Percentiles rank a stretch among this genome's conserved stretches.
These are phyloP conservation scores for Drosophila planitibia DNA, from an alignment of 2,888 invertebrate species.

Conservation along the genomic window DNA sequence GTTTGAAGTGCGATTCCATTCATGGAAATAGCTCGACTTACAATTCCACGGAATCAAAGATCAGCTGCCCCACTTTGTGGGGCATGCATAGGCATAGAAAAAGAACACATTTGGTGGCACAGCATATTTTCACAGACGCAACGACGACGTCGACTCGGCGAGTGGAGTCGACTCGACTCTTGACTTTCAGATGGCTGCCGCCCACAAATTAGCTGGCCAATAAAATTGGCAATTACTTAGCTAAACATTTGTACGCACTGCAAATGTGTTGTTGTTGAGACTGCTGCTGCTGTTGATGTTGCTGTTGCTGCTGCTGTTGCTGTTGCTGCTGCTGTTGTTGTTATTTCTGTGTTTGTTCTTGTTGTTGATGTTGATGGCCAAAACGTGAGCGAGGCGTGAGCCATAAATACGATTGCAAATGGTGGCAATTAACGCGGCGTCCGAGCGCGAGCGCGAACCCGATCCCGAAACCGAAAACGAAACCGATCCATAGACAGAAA, in stretches of 20 bases:
- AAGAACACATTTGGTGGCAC: conserved; percentile 16
- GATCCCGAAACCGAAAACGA: conserved; percentile 35
- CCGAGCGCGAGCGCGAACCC: conserved; percentile 33
- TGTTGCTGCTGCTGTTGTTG: conserved; percentile 44
- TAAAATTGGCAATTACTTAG: conserved; percentile 70
- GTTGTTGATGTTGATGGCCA: conserved; percentile 63
- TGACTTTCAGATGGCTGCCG: conserved; percentile 56
- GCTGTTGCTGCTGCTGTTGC: conserved; percentile 35
- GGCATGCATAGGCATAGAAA: background rate
- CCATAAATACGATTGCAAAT: conserved; percentile 78
- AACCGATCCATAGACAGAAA: conserved; percentile 41
- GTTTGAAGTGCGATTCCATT: conserved; percentile 59
- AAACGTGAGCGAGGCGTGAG: conserved; percentile 78
- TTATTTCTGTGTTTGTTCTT: conserved; percentile 37
- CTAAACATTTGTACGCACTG: conserved; percentile 76
- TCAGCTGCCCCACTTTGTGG: conserved; percentile 28
- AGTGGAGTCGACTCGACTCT: conserved; percentile 31
- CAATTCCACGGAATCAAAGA: conserved; percentile 44
- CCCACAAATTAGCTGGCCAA: conserved; percentile 74
- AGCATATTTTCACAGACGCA: conserved; percentile 4
- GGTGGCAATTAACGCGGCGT: conserved; percentile 71
- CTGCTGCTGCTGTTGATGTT: conserved; percentile 14
- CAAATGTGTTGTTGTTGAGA: conserved; percentile 41
- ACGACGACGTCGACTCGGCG: background rate
- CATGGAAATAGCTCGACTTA: conserved; percentile 42